Evolutionary conservation across 2,888 invertebrate species (phyloP).

Genomic region (Trimorus sp.): DNA sequence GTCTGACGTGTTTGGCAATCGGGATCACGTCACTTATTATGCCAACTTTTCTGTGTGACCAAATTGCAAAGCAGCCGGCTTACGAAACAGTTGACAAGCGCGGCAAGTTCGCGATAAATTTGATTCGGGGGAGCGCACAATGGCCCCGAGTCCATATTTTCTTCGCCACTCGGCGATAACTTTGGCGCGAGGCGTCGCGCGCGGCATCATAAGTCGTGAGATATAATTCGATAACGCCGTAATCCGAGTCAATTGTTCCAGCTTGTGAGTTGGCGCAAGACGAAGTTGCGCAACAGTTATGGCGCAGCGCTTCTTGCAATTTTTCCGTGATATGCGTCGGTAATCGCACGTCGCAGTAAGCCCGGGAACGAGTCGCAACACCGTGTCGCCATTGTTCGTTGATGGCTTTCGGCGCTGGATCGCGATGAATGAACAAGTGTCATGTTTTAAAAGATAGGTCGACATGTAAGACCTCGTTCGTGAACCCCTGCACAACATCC

Average conservation of each 20-base stretch:
- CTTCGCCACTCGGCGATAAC: conserved; percentile 20
- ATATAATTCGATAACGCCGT: conserved; percentile 38
- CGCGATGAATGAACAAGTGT: conserved; percentile 38
- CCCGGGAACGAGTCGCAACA: background rate
- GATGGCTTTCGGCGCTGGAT: conserved; percentile 12
- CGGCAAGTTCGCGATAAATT: conserved; percentile 37
- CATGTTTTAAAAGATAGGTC: conserved; percentile 48
- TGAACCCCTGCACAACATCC: conserved; percentile 69
- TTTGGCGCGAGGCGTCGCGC: conserved; percentile 30
- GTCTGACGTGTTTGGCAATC: conserved; percentile 37
- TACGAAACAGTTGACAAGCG: conserved; percentile 24
- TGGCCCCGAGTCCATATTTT: conserved; percentile 42
- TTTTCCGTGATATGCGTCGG: background rate
- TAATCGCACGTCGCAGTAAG: background rate
- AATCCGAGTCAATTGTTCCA: conserved; percentile 22
- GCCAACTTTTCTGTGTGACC: conserved; percentile 50
- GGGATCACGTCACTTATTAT: conserved; percentile 42
- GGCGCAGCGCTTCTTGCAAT: background rate
- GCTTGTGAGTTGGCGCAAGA: background rate
- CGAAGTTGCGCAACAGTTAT: background rate
- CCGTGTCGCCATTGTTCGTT: conserved; percentile 15
- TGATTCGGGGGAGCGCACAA: conserved; percentile 36
- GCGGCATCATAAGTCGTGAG: conserved; percentile 29
- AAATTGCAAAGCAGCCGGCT: conserved; percentile 41
- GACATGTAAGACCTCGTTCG: conserved; percentile 68